Conservation (phyloP, 2,888 invertebrate species). For the Tridacna crocea region DNA sequence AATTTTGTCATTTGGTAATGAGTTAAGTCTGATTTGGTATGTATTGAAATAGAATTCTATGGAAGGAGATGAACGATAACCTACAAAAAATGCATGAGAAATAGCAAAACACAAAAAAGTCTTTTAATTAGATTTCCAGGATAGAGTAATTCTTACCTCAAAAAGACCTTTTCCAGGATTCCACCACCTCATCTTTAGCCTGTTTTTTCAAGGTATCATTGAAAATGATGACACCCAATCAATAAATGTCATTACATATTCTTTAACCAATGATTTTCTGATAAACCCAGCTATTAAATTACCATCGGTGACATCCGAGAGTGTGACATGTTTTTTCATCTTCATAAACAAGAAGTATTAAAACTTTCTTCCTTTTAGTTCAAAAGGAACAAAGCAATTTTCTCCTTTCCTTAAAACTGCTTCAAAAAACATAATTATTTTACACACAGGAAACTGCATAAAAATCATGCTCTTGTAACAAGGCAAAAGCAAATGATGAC, state of each 20-base stretch:
- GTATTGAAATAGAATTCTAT: too few species aligned
- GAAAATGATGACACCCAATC: neutral
- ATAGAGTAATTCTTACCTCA: neutral
- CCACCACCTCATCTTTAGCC: neutral
- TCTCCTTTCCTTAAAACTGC: too few species aligned
- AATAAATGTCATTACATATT: slow-evolving; percentile 7
- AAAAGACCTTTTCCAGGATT: neutral
- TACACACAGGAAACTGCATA: too few species aligned
- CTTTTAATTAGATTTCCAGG: neutral
- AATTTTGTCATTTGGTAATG: neutral
- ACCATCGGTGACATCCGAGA: neutral
- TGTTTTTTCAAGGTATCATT: neutral
- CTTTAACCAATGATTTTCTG: slow-evolving; percentile 4
- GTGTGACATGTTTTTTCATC: neutral
- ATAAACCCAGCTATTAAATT: slow-evolving; percentile 13
- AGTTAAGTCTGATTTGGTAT: neutral
- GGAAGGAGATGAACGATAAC: too few species aligned
- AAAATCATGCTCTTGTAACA: too few species aligned
- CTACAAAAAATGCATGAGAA: too few species aligned
- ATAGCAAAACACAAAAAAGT: too few species aligned
- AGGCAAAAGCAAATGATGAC: neutral
- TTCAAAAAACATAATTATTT: too few species aligned
- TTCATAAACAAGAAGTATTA: too few species aligned
- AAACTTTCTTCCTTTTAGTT: too few species aligned
- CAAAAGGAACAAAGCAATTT: too few species aligned